Conservation (phyloP, 2,797 vertebrate species). For the Borostomias antarcticus region DNA sequence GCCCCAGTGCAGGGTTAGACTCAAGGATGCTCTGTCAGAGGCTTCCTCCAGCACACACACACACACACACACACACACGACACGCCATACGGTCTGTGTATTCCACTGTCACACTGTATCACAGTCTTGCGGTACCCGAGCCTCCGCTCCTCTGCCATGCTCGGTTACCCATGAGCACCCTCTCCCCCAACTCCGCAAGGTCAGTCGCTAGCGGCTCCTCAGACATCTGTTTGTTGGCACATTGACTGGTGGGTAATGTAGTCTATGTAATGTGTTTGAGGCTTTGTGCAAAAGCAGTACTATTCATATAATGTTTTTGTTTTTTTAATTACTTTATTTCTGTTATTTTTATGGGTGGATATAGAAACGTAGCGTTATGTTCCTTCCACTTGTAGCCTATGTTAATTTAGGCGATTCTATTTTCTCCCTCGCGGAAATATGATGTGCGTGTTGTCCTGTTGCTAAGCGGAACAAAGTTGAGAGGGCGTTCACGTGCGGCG, state of each 20-base stretch:
- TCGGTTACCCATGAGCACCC: constrained; percentile 22
- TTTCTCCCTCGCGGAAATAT: constrained; percentile 10
- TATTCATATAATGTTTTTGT: no score
- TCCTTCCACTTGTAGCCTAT: no score
- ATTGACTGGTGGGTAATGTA: not conserved
- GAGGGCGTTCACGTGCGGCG: constrained; percentile 36
- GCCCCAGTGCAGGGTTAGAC: not conserved
- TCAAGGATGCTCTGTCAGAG: not conserved
- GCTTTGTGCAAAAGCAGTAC: no score
- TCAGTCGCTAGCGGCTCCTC: no score
- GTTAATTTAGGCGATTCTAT: constrained; percentile 14
- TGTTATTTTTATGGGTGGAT: no score
- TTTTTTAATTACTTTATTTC: no score
- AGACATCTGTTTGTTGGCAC: not conserved
- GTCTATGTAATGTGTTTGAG: no score
- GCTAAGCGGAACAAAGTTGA: constrained; percentile 56
- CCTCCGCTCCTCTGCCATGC: constrained; percentile 23
- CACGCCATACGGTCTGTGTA: no score
- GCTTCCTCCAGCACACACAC: not conserved
- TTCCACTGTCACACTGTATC: not conserved
- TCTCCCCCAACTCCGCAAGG: constrained; percentile 24
- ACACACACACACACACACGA: not conserved
- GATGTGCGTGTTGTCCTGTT: constrained; percentile 58
- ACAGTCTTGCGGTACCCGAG: no score
- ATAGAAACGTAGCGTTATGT: constrained; percentile 30